Percentiles rank a stretch among this genome's conserved stretches.
Conservation (phyloP, 2,113 vertebrate species). For the Python bivittatus region DNA sequence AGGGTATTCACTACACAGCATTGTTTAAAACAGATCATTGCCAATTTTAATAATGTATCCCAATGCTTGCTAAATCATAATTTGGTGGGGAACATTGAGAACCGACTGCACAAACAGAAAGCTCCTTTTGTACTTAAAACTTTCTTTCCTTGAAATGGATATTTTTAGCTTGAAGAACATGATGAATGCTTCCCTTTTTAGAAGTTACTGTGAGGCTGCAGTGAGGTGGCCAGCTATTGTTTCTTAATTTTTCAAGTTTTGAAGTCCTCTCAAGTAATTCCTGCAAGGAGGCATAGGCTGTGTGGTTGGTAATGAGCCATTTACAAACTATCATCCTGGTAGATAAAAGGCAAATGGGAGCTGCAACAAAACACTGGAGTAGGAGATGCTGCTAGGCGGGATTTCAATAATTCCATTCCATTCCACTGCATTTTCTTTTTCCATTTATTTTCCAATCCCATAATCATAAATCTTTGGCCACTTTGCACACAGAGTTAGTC, state of each 20-base stretch:
- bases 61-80: not conserved
- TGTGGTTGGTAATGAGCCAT: not conserved
- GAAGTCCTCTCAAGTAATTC: not conserved
- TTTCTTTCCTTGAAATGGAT: not conserved
- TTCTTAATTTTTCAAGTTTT: not conserved
- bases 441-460: not conserved
- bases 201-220: not conserved
- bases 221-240: not conserved
- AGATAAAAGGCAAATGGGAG: not conserved
- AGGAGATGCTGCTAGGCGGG: not conserved
- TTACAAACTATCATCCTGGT: not conserved
- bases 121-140: not conserved
- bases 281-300: not conserved
- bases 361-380: not conserved
- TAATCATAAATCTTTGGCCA: not conserved
- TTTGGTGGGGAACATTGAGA: not conserved
- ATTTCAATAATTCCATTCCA: not conserved
- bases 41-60: not conserved
- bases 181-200: not conserved
- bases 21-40: not conserved
- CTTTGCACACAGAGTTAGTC: not conserved
- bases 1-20: not conserved
- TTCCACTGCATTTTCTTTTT: not conserved
- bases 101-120: not conserved
- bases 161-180: not conserved